Evolutionary conservation across 2,797 vertebrate genomes (phyloP).

Genomic region (Acipenser transmontanus): DNA sequence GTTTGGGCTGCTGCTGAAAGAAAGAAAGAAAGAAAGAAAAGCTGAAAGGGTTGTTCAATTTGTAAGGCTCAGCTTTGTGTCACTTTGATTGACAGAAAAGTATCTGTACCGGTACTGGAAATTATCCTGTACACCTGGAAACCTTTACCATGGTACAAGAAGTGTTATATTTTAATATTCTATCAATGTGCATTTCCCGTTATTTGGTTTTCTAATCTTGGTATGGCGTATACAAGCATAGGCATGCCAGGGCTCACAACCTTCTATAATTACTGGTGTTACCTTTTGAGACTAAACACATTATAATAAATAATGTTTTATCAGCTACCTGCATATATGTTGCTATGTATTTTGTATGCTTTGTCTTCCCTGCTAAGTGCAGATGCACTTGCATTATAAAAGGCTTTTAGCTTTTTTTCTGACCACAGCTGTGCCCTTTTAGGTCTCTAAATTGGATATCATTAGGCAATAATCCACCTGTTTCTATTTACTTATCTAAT

Average conservation of each 20-base stretch:
- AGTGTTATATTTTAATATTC: constrained; percentile 61
- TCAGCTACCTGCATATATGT: constrained; percentile 65
- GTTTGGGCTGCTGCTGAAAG: no score
- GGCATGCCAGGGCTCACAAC: constrained; percentile 50
- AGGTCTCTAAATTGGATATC: constrained; percentile 57
- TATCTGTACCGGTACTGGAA: constrained; percentile 52
- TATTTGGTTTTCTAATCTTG: constrained; percentile 68
- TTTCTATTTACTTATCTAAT: constrained; percentile 40
- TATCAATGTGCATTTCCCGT: constrained; percentile 43
- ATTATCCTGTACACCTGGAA: constrained; percentile 47
- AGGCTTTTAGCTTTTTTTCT: constrained; percentile 52
- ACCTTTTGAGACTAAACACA: constrained; percentile 55
- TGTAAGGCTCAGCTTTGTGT: constrained; percentile 58
- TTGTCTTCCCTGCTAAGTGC: constrained; percentile 46
- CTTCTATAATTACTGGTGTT: constrained; percentile 37
- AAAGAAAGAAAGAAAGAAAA: constrained; percentile 34
- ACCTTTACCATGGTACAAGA: constrained; percentile 20
- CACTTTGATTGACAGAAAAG: constrained; percentile 69
- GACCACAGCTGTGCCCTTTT: constrained; percentile 61
- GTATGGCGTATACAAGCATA: constrained; percentile 54
- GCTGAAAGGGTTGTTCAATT: constrained; percentile 36
- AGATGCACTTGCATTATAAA: constrained; percentile 59
- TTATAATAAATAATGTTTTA: constrained; percentile 69
- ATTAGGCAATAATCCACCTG: constrained; percentile 54
- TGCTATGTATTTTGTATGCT: constrained; percentile 39